phyloP scores from a whole-genome alignment of 2,888 invertebrate genomes.

The Toxonevra muliebris region DNA sequence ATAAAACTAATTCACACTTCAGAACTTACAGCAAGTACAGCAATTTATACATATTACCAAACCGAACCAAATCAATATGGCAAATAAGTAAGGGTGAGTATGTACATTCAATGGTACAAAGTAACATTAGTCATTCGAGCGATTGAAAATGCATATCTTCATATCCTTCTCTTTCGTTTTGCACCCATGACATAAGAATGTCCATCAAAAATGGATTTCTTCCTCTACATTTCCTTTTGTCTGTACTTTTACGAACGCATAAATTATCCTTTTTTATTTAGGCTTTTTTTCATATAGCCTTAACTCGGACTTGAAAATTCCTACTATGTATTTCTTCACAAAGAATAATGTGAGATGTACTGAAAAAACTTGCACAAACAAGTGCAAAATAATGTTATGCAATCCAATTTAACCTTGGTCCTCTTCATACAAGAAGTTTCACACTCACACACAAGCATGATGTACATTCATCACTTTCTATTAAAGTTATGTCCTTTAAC shows the following conservation, averaged over 20 bases:
- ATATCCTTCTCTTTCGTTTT: not conserved
- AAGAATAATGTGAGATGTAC: not conserved
- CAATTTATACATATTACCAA: slow-evolving; percentile 38
- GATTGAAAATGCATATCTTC: not conserved
- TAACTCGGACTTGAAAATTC: not conserved
- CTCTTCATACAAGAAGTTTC: slow-evolving; percentile 20
- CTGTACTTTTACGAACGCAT: slow-evolving; percentile 25
- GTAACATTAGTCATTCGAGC: slow-evolving; percentile 38
- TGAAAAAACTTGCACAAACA: slow-evolving; percentile 32
- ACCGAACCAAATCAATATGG: slow-evolving; percentile 18
- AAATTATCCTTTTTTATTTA: slow-evolving; percentile 38
- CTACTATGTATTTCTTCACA: not conserved
- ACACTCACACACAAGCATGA: slow-evolving; percentile 25
- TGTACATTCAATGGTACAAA: slow-evolving; percentile 22
- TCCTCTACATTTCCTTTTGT: slow-evolving; percentile 23
- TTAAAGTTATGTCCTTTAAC: not conserved
- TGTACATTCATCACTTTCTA: slow-evolving; percentile 36
- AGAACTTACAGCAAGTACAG: slow-evolving; percentile 17
- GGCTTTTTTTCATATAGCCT: slow-evolving; percentile 8
- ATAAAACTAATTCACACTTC: slow-evolving; percentile 32
- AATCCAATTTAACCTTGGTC: slow-evolving; percentile 37
- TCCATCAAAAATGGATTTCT: slow-evolving; percentile 31
- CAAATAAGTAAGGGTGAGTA: too few relatives aligned
- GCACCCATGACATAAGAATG: slow-evolving; percentile 19
- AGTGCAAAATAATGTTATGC: slow-evolving; percentile 42